Base-by-base conservation (phyloP, 2,888 invertebrate species). In the Megalurothrips usitatus region DNA sequence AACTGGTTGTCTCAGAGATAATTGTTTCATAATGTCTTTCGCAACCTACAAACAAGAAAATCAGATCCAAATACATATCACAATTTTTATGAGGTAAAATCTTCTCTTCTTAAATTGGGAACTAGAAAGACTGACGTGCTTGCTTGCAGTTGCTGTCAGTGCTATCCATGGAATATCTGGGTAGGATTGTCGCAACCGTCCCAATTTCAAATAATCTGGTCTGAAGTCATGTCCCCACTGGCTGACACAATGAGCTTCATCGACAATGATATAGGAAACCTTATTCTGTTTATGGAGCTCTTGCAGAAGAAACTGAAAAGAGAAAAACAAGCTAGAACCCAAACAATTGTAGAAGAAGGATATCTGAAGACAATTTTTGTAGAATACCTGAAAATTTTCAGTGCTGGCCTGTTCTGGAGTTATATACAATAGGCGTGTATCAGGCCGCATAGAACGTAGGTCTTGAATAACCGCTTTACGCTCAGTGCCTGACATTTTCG, bases 211-310 rank as follows among this genome's bases (percentile, higher is more conserved):
- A 87, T 98, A 99, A 87, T 97, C 96, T 0, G 97, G 97, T 11
- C 97, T 90, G 87, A 99, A 99, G 87, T 99, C 98, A 88, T 99
- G 99, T 0, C 99, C 99, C 99, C 99, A 99, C 85, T 99, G 95
- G 85, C 97, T 97, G 0, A 99, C 96, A 89, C 98, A 98, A 88
- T 98, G 98, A 1, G 97, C 98, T 89, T 99, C 99, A 88, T 99
- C 99, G 17, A 99, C 94, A 34, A 98, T 94, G 84, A 99, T 92
- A 87, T 96, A 97, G 0, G 94, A 93, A 8, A 99, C 88, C 86
- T 95, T 93, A 81, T 94, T 91, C 85, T 92, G 91, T 85, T 92
- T 93, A 81, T 92, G 88, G 84, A 98, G 88, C 84, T 92, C 91
- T 43, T 91, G 89, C 82, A 94, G 88, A 1, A 96, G 87, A 79